Evolutionary conservation across 2,888 invertebrate species (phyloP), one percentile per base, ranked within the genome.

Genomic region (Tetranychus truncatus): DNA sequence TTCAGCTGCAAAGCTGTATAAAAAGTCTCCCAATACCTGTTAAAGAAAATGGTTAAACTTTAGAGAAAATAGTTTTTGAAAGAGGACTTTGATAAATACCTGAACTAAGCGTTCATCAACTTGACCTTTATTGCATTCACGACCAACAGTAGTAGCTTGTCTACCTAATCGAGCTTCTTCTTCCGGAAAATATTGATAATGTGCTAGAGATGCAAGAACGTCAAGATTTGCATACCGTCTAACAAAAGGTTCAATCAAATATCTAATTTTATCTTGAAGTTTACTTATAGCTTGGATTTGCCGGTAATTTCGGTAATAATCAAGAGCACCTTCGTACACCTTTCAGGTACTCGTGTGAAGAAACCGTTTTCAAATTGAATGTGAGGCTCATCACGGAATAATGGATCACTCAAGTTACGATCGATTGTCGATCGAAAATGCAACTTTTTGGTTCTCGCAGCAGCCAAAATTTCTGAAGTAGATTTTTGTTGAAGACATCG

Each of bases 401-500:
- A 44, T 11, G 74, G 67, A 15, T 15, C 8, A 20, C 66, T 67
- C 11, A 20, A 46, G 46, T 77, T 77, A 6, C 44, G 55, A 73
- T 77, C 77, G 15, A 77, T 66, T 15, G 75, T 76, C 6, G 77
- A 74, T 66, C 76, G 45, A 67, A 77, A 77, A 21, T 71, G 21
- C 9, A 75, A 73, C 34, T 71, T 76, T n/a, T 21, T 24, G 55
- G 45, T 66, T 24, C 74, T 46, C 21, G 74, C 71, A 15, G 67
- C 65, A 9, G 66, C 18, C 72, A 76, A 15, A 67, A 77, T n/a
- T 66, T 74, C 72, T 6, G 21, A 4, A 1, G 55, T n/a, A 72
- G 74, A 72, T 66, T 75, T 75, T 15, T 34, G 34, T 34, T 72
- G 76, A 24, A 77, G 72, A 77, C 77, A 77, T 1, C 74, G 67